Conservation (phyloP, 2,113 vertebrate species). For the Dicerorhinus sumatrensis region DNA sequence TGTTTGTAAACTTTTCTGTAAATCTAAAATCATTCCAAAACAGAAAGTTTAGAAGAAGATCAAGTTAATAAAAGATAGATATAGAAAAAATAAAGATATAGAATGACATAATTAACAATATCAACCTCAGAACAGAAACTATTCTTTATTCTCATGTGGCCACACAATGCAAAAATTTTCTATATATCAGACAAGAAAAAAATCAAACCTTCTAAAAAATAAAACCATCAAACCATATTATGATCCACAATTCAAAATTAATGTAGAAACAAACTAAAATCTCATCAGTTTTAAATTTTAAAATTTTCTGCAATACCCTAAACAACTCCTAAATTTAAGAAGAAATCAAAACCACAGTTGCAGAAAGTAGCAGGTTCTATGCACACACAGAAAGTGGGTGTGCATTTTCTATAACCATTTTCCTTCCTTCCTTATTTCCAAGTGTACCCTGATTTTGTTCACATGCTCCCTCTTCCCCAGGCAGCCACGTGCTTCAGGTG, state of each 20-base stretch:
- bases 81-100: background rate
- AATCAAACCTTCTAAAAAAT: background rate
- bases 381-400: background rate
- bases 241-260: background rate
- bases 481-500: background rate
- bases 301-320: background rate
- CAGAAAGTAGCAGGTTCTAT: background rate
- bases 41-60: background rate
- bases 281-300: background rate
- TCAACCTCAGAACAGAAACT: background rate
- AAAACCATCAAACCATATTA: background rate
- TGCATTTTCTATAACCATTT: background rate
- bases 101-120: background rate
- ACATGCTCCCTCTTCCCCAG: background rate
- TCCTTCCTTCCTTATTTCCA: background rate
- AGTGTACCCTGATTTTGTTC: background rate
- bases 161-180: background rate
- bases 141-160: background rate
- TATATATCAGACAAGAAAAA: background rate
- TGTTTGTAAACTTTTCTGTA: background rate
- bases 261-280: background rate
- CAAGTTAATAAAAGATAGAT: background rate
- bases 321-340: constrained; percentile 4
- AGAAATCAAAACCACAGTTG: background rate
- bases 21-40: constrained; percentile 16